Evolutionary conservation across 1,140 invertebrate genomes (phyloP), one percentile per base, ranked within the genome.

Genomic region (Acromyrmex heyeri): DNA sequence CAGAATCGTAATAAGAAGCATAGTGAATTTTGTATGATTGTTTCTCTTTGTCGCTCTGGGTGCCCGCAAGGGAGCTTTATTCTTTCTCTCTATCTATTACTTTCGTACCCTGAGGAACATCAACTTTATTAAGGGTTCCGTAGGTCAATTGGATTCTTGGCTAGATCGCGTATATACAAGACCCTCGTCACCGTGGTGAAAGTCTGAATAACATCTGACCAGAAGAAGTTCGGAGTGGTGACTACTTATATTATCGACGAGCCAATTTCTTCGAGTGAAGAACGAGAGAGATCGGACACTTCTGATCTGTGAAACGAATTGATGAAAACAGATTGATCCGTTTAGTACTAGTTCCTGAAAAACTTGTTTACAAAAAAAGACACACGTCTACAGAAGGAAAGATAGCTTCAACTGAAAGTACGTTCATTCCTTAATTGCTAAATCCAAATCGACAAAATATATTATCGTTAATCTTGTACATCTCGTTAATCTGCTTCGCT

Each of bases 71-170:
- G 53, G 12, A 61, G 27, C 69, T 73, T 24, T n/a, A 24, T 27
- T 83, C 24, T 76, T 50, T 61, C 3, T 8, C 16, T 72, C 27
- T 16, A 50, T 27, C 27, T 62, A 70, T 70, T 72, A 64, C 64
- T 78, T 27, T 85, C 50, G 21, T 65, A 65, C 34, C 27, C 18
- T 24, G 55, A 61, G 55, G 59, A 38, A 59, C 34, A n/a, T 53
- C 27, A 69, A 61, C 69, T 75, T 61, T 83, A 83, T 75, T 75
- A 83, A 50, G n/a, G 50, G 55, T 75, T 73, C 53, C 69, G 18
- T 27, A 38, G 50, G 55, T 82, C 69, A 24, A 75, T 50, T 38
- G 38, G n/a, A 14, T 59, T 73, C 67, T 65, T 59, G 67, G 12
- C 16, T 72, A 48, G 24, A 3, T 73, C 30, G 62, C 62, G 34